phyloP scores from a whole-genome alignment of 1,140 invertebrate species.

The Drosophila miranda region DNA sequence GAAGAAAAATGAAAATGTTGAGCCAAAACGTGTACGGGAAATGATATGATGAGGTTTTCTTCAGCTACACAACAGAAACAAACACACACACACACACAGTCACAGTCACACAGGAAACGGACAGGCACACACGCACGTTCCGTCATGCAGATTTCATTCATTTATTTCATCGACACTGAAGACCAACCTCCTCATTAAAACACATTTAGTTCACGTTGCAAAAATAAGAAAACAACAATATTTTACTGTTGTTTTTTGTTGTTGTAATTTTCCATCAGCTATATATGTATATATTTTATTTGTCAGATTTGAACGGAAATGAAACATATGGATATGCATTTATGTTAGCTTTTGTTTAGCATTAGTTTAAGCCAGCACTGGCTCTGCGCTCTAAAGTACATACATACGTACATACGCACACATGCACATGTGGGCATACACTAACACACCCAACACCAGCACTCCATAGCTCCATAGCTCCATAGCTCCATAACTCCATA shows the following conservation, averaged over 20 bases:
- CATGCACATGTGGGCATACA: conserved; percentile 23
- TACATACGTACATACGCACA: conserved; percentile 1
- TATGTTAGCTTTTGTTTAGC: conserved; percentile 49
- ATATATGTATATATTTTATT: neutral
- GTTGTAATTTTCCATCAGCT: neutral
- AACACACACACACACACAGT: neutral
- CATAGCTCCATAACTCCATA: no score
- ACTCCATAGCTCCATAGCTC: neutral
- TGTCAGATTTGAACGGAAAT: conserved; percentile 7
- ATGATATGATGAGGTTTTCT: conserved; percentile 23
- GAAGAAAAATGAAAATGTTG: conserved; percentile 52
- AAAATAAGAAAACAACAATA: neutral
- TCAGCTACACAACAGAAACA: conserved; percentile 22
- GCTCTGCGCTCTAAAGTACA: neutral
- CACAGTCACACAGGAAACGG: neutral
- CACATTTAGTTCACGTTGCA: neutral
- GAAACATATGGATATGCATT: conserved; percentile 21
- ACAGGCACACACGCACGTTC: conserved; percentile 19
- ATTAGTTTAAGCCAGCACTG: neutral
- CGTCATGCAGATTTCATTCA: neutral
- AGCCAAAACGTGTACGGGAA: conserved; percentile 13
- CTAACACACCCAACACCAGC: conserved; percentile 2
- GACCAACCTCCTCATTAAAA: no score
- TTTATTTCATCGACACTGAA: no score
- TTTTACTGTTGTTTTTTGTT: neutral